Evolutionary conservation across 2,888 invertebrate genomes (phyloP).

Genomic region (Agonopterix arenella): DNA sequence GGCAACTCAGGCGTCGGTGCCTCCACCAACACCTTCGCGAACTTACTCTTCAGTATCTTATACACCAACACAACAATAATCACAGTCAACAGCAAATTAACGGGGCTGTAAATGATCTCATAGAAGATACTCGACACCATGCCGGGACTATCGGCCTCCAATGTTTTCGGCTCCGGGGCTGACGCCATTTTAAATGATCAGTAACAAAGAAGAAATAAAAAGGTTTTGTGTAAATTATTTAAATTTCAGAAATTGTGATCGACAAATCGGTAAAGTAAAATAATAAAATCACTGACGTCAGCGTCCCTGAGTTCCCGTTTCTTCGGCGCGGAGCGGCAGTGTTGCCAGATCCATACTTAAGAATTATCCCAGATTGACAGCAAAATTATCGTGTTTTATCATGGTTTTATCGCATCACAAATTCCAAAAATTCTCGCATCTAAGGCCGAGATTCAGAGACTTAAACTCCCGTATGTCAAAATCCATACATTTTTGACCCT

Average conservation of each 20-base stretch:
- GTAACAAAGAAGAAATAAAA: background rate
- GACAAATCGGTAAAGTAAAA: slow-evolving; percentile 26
- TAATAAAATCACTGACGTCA: slow-evolving; percentile 52
- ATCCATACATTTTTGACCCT: too few species aligned
- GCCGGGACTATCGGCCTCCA: slow-evolving; percentile 32
- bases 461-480: too few species aligned
- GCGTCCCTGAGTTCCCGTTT: slow-evolving; percentile 10
- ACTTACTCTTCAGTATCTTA: slow-evolving; percentile 78
- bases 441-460: too few species aligned
- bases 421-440: too few species aligned
- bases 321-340: too few species aligned
- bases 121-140: slow-evolving; percentile 48
- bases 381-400: too few species aligned
- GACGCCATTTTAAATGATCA: slow-evolving; percentile 41
- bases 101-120: slow-evolving; percentile 79
- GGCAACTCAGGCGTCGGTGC: slow-evolving; percentile 74
- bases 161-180: slow-evolving; percentile 39
- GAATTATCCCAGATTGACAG: too few species aligned
- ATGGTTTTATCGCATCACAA: too few species aligned
- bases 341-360: too few species aligned
- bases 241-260: slow-evolving; percentile 31
- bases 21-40: slow-evolving; percentile 38
- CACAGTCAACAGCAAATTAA: slow-evolving; percentile 80
- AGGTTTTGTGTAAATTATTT: slow-evolving; percentile 22
- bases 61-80: slow-evolving; percentile 81